Base-by-base conservation (phyloP, 2,113 vertebrate species). In the Rhineura floridana region DNA sequence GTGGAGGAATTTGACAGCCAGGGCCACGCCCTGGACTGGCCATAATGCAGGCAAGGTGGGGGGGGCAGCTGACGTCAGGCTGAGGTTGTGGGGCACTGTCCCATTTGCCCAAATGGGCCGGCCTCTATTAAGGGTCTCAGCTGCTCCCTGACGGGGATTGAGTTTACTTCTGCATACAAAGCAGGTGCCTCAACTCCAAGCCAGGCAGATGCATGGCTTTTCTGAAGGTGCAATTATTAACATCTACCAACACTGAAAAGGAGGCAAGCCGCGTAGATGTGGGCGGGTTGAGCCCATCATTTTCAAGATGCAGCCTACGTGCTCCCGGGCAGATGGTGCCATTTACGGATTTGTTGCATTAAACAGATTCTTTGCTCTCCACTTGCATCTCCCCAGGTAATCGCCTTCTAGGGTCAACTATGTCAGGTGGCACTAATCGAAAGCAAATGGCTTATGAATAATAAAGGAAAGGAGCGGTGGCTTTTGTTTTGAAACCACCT, bases 361-460 rank as follows among this genome's bases (percentile, higher is more conserved):
- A 44, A 94, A 85, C 39, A 39, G 50, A 69, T 80, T 88, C 89
- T 7, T 77, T 42, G 21, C 86, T 91, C 89, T 82, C 84, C 46
- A 17, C 65, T 92, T 76, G 36, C 89, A 59, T 55, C 39, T 89
- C 87, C 70, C 83, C 83, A 82, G 80, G 69, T 1, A 0, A 77
- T 50, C 30, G 15, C 44, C 81, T 89, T 84, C 11, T 36, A 1
- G 83, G 88, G 91, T 93, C 87, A 91, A 81, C 62, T 73, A 83
- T 62, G 83, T 88, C 91, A 87, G 23, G 0, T 91, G 67, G 89
- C 90, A 55, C 86, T 91, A 39, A 91, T 83, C 87, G 78, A 63
- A 12, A 91, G 50, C 92, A 93, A 95, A 93, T 80, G 55, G 55
- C 83, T 90, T 83, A 87, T 90, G 78, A 93, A 94, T 93, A 92